Evolutionary conservation across 2,797 vertebrate species (phyloP).

Genomic region (Menidia menidia): DNA sequence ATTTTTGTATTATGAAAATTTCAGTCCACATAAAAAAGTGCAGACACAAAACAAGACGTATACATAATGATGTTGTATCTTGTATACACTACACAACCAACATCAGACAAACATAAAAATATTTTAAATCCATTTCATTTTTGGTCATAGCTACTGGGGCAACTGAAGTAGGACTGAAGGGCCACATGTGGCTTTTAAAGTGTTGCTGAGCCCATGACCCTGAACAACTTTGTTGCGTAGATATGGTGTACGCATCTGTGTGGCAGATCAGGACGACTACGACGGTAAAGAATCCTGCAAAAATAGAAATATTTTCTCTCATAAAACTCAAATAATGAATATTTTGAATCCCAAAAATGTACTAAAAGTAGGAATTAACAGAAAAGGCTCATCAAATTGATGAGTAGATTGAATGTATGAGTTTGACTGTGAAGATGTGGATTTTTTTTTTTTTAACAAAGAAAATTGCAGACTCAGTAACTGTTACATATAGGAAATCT

Average conservation of each 20-base stretch:
- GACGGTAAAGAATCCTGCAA: neutral
- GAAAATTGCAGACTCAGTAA: neutral
- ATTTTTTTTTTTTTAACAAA: neutral
- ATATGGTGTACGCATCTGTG: neutral
- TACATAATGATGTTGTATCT: no score
- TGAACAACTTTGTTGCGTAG: neutral
- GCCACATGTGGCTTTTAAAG: no score
- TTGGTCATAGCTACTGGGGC: no score
- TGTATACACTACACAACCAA: no score
- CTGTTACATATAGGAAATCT: neutral
- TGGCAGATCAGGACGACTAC: neutral
- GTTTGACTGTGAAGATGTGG: neutral
- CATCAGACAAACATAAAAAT: no score
- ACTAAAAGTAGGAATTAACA: no score
- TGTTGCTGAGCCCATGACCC: neutral
- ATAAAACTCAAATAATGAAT: neutral
- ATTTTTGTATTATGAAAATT: neutral
- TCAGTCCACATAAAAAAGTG: neutral
- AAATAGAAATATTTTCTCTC: neutral
- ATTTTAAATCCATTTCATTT: no score
- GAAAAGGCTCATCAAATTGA: no score
- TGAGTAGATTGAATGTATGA: no score
- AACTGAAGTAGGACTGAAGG: no score
- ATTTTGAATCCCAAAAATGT: neutral
- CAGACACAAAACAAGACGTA: no score